Base-by-base conservation (phyloP, 2,888 invertebrate species). In the Andrena dorsata region DNA sequence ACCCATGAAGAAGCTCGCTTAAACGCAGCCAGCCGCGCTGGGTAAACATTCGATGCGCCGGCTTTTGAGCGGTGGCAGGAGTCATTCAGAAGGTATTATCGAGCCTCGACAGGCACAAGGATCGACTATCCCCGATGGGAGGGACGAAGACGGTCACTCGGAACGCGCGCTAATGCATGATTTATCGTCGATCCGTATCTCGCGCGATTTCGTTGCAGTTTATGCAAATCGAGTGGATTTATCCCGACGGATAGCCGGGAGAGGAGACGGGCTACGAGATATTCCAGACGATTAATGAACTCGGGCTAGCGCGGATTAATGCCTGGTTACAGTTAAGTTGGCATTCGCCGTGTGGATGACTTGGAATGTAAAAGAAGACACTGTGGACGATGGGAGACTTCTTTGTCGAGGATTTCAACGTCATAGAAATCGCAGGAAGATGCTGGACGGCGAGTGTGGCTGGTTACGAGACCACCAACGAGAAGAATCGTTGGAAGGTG, bases 121-220 rank as follows among this genome's bases (percentile, higher is more conserved):
- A 80, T 80, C 80, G 61, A 32, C 23, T 20, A 20, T 65, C 66
- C 79, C 58, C 73, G 64, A 66, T 61, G 51, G 51, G 56, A 7
- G 28, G 5, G 3, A 56, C 6, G 13, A n/a, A 23, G 60, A 23
- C 32, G 30, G 60, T 63, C 68, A 56, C 26, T 58, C 56, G 53
- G 49, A 41, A n/a, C 32, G 13, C 41, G 16, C 49, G 51, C 73
- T 65, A 68, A 75, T 82, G 65, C 61, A 71, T 66, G 80, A 82
- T 82, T 80, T 82, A 82, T 82, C 70, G n/a, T 23, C 60, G 66
- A 79, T 80, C 70, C 30, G 69, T 70, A 74, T 70, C 73, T 61
- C 64, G 60, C 32, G 23, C 58, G 68, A 73, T 70, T 79, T 74
- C 79, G 51, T 79, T 69, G 30, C 58, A 30, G 60, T 58, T 70